Percentiles rank a stretch among this genome's conserved stretches.
Evolutionary conservation across 92 coral and sea anemone species (phyloP).

Genomic region (Montipora capitata): DNA sequence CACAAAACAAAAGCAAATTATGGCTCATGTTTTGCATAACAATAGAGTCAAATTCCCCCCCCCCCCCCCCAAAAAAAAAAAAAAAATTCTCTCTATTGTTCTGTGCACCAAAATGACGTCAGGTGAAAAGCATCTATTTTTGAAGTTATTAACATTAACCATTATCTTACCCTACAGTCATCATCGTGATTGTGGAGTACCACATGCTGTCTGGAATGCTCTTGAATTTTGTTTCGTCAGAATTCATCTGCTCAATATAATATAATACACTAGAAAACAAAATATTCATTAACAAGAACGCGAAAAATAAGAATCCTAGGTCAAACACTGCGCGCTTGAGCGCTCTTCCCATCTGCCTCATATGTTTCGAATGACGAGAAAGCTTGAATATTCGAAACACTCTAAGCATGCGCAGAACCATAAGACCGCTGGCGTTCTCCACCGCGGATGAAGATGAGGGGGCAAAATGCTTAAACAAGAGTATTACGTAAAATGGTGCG

Average conservation of each 20-base stretch:
- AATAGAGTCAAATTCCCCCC: too few species aligned
- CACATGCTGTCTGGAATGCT: slow-evolving; percentile 98
- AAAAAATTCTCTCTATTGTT: too few species aligned
- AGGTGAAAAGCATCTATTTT: too few species aligned
- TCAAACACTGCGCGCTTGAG: slow-evolving; percentile 88
- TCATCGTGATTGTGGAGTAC: slow-evolving; percentile 96
- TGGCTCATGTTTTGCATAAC: too few species aligned
- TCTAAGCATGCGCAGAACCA: slow-evolving; percentile 87
- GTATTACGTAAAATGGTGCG: slow-evolving; percentile 84
- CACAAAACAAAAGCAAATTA: too few species aligned
- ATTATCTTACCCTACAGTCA: slow-evolving; percentile 96
- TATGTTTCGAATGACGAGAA: slow-evolving; percentile 92
- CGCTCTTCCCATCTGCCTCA: slow-evolving; percentile 90
- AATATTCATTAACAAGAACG: slow-evolving; percentile 86
- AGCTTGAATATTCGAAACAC: slow-evolving; percentile 90
- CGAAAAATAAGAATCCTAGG: slow-evolving; percentile 90
- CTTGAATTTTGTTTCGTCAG: slow-evolving; percentile 67
- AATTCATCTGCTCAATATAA: slow-evolving; percentile 74
- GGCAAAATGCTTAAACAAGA: slow-evolving; percentile 58
- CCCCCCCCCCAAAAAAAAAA: too few species aligned
- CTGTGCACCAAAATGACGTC: too few species aligned
- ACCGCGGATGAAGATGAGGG: slow-evolving; percentile 51
- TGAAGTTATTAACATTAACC: too few species aligned
- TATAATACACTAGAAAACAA: slow-evolving; percentile 93
- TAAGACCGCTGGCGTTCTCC: slow-evolving; percentile 84